phyloP scores from a whole-genome alignment of 2,888 invertebrate genomes.

The Eubasilissa splendida region DNA sequence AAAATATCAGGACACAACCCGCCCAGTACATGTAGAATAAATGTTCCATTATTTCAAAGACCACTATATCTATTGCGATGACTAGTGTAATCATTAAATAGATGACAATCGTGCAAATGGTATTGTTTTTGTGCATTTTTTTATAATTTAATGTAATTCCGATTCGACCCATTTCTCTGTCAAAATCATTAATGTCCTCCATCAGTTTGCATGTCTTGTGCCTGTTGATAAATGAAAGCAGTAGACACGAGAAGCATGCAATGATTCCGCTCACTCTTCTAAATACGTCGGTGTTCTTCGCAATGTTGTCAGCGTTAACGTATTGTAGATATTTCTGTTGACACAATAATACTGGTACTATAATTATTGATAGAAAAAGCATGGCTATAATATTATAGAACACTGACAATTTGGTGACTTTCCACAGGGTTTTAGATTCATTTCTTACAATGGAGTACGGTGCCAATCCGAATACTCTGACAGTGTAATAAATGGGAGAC shows the following conservation, averaged over 20 bases:
- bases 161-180: conserved; percentile 42
- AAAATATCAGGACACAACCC: conserved; percentile 31
- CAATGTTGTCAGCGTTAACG: conserved; percentile 10
- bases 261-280: conserved; percentile 35
- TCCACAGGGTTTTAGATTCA: conserved; percentile 26
- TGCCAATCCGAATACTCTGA: conserved; percentile 45
- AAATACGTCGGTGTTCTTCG: conserved; percentile 47
- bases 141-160: conserved; percentile 32
- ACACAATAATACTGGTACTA: conserved; percentile 30
- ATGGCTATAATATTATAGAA: conserved; percentile 11
- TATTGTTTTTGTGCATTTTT: conserved; percentile 14
- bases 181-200: conserved; percentile 35
- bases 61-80: conserved; percentile 19
- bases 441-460: conserved; percentile 28
- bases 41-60: background rate
- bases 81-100: conserved; percentile 17
- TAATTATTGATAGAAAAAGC: background rate
- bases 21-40: conserved; percentile 41
- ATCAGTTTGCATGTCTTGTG: conserved; percentile 30
- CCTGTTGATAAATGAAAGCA: conserved; percentile 13
- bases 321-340: background rate
- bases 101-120: background rate
- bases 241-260: background rate
- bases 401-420: conserved; percentile 6
- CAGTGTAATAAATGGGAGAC: background rate